phyloP scores from a whole-genome alignment of 2,888 invertebrate species.

The Atethmia centrago region DNA sequence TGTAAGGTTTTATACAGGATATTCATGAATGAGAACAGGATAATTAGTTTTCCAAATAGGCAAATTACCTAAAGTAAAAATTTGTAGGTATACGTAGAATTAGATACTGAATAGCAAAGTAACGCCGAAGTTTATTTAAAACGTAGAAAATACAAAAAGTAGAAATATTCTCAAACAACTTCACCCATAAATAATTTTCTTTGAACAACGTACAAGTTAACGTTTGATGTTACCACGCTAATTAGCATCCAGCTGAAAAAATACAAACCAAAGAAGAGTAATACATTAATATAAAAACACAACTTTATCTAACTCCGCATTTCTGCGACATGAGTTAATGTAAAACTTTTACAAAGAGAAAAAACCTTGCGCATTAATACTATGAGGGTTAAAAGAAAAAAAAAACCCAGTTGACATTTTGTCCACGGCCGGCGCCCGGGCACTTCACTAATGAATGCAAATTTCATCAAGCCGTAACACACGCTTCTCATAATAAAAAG shows the following conservation, averaged over 20 bases:
- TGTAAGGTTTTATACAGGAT: neutral
- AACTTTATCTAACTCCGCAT: constrained; percentile 54
- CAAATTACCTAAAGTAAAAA: neutral
- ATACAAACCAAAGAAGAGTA: constrained; percentile 21
- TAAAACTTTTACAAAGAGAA: constrained; percentile 64
- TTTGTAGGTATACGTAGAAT: too few species aligned
- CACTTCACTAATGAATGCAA: constrained; percentile 87
- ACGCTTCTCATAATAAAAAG: constrained; percentile 79
- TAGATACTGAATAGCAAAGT: neutral
- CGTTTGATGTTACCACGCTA: constrained; percentile 33
- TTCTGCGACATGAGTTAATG: constrained; percentile 58
- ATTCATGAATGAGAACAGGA: neutral
- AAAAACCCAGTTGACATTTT: constrained; percentile 68
- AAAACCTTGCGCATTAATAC: constrained; percentile 64
- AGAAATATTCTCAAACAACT: constrained; percentile 11
- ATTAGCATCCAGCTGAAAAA: constrained; percentile 27
- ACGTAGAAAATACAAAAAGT: neutral
- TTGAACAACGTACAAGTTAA: constrained; percentile 5
- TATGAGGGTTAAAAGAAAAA: constrained; percentile 52
- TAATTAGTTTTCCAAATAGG: neutral
- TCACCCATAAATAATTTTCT: constrained; percentile 9
- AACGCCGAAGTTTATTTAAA: neutral
- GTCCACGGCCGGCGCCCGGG: constrained; percentile 67
- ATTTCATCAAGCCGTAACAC: constrained; percentile 83
- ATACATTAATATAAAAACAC: constrained; percentile 47